Base-by-base conservation (phyloP, 2,888 invertebrate genomes). In the Lithosia quadra region DNA sequence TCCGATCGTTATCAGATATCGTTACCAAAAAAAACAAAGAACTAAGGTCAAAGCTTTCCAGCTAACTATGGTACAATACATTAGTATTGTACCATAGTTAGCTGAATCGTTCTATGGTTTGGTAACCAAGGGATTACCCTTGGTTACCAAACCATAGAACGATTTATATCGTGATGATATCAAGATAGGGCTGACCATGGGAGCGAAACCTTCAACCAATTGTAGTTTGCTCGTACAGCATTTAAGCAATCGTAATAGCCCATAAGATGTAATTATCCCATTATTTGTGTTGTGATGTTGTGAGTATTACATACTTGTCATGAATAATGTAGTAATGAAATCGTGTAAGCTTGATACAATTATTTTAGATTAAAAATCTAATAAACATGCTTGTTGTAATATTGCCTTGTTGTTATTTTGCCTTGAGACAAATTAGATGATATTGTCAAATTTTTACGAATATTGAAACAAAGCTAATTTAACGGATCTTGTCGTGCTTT, bases 81-180 rank as follows among this genome's bases (percentile, higher is more conserved):
- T n/a, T n/a, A n/a, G n/a, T n/a, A n/a, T n/a, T n/a, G n/a, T n/a
- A n/a, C n/a, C n/a, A n/a, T n/a, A n/a, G n/a, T n/a, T n/a, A n/a
- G n/a, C n/a, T n/a, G n/a, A n/a, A n/a, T n/a, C n/a, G n/a, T n/a
- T n/a, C n/a, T n/a, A n/a, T n/a, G n/a, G n/a, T n/a, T n/a, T n/a
- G n/a, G n/a, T n/a, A n/a, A n/a, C n/a, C n/a, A n/a, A n/a, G n/a
- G n/a, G n/a, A n/a, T n/a, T n/a, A n/a, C n/a, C 76, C 81, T 84
- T 84, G 84, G 81, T 85, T 83, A 68, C 71, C 70, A 75, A 74
- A 78, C 76, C 75, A 72, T 65, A 63, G 55, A 71, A 68, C 72
- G 75, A 62, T 77, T 76, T 77, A 77, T 78, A 83, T 83, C 58
- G 70, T 65, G 80, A 80, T 76, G 73, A 72, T 81, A 87, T 85